These are phyloP conservation scores for Anableps anableps DNA, from an alignment of 2,797 vertebrate species.

Conservation along the genomic window DNA sequence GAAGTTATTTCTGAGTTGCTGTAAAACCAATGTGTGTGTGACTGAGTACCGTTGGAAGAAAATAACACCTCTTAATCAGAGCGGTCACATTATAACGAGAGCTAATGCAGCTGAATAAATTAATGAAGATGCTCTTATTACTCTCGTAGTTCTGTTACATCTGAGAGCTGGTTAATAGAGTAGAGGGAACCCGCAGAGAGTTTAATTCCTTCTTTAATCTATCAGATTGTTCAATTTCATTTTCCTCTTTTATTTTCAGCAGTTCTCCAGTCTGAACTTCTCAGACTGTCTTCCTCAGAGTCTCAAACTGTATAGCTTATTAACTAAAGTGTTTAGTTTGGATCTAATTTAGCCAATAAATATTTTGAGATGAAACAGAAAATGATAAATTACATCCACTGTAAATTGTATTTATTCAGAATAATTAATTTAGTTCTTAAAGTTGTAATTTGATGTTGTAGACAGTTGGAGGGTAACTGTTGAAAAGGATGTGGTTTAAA, in stretches of 20 bases:
- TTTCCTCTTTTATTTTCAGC: neutral
- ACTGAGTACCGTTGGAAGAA: neutral
- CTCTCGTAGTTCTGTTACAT: constrained; percentile 1
- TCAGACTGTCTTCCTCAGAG: neutral
- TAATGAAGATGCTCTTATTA: neutral
- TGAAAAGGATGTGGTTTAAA: neutral
- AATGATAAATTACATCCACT: neutral
- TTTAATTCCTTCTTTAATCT: neutral
- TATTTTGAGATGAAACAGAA: neutral
- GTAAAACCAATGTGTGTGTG: neutral
- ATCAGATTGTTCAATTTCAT: neutral
- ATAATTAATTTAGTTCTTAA: neutral
- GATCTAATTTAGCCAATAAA: neutral
- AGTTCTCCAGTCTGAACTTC: neutral
- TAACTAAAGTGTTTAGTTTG: neutral
- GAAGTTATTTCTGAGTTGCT: neutral
- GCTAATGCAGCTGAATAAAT: constrained; percentile 11
- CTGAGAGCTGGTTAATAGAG: constrained; percentile 12
- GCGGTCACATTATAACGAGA: neutral
- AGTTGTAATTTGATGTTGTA: neutral
- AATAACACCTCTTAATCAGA: neutral
- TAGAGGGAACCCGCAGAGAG: neutral
- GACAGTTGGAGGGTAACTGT: neutral
- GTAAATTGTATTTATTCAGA: neutral
- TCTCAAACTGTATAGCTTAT: neutral